Evolutionary conservation across 2,888 invertebrate species (phyloP).

Genomic region (Zhuqinia jingwanae): DNA sequence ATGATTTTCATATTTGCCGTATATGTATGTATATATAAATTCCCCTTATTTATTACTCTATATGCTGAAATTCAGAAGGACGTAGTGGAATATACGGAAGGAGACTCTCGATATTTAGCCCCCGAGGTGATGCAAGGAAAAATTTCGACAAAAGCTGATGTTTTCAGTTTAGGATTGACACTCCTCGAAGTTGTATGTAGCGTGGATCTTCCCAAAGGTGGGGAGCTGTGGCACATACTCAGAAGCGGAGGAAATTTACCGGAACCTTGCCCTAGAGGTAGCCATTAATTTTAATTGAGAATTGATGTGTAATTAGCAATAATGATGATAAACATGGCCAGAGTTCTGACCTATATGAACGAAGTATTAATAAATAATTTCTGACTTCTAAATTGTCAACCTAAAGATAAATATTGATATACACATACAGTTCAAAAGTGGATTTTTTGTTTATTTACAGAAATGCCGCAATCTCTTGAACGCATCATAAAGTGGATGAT

Average conservation of each 20-base stretch:
- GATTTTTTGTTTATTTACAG: constrained; percentile 79
- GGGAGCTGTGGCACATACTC: constrained; percentile 86
- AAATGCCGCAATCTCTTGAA: constrained; percentile 83
- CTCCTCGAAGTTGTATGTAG: constrained; percentile 87
- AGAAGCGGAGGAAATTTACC: constrained; percentile 83
- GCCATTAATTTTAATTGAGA: too few species aligned
- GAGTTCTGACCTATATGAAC: constrained; percentile 56
- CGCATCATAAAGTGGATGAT: constrained; percentile 84
- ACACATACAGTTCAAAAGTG: too few species aligned
- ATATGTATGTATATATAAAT: too few species aligned
- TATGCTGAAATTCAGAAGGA: constrained; percentile 83
- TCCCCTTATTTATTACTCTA: too few species aligned
- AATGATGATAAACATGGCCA: constrained; percentile 64
- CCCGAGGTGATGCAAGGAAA: constrained; percentile 86
- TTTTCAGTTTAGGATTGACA: constrained; percentile 88
- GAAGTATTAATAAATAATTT: too few species aligned
- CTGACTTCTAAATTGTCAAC: too few species aligned
- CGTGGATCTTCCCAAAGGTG: constrained; percentile 86
- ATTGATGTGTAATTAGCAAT: too few species aligned
- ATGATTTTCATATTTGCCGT: constrained; percentile 36
- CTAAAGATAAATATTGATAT: too few species aligned
- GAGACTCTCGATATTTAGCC: constrained; percentile 89
- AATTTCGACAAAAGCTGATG: constrained; percentile 87
- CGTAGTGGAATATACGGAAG: constrained; percentile 85
- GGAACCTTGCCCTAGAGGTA: constrained; percentile 82